phyloP scores from a whole-genome alignment of 2,888 invertebrate species.

The Drosophila acutilabella region DNA sequence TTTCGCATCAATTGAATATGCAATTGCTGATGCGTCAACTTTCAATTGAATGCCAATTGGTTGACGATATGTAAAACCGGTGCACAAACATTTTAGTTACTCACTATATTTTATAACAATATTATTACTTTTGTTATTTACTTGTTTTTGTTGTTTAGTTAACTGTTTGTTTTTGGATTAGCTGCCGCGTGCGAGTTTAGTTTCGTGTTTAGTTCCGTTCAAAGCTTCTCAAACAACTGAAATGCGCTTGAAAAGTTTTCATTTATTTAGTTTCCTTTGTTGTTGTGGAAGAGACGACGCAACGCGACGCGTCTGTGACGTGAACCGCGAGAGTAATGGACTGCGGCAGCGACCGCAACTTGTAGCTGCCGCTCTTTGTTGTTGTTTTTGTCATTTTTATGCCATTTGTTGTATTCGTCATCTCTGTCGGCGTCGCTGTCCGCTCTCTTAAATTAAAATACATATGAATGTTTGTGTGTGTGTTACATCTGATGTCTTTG shows the following conservation, averaged over 20 bases:
- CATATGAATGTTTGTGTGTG: not conserved
- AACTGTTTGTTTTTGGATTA: constrained; percentile 23
- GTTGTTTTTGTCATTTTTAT: constrained; percentile 29
- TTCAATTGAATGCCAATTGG: not conserved
- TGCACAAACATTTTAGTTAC: constrained; percentile 2
- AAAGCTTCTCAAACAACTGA: constrained; percentile 76
- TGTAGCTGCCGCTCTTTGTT: constrained; percentile 35
- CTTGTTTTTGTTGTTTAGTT: constrained; percentile 30
- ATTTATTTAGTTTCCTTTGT: constrained; percentile 32
- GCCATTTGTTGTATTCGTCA: constrained; percentile 43
- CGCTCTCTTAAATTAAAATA: constrained; percentile 28
- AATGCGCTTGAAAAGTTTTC: constrained; percentile 50
- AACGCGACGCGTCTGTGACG: constrained; percentile 23
- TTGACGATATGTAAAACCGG: constrained; percentile 26
- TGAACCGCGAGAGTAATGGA: constrained; percentile 25
- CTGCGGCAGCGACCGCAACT: constrained; percentile 42
- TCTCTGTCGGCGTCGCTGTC: constrained; percentile 30
- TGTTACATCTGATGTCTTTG: constrained; percentile 16
- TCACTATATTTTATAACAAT: constrained; percentile 8
- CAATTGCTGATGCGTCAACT: constrained; percentile 8
- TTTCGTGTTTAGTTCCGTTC: constrained; percentile 52
- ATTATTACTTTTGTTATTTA: constrained; percentile 36
- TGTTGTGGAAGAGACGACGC: constrained; percentile 20
- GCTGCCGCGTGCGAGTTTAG: constrained; percentile 45
- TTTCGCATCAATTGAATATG: constrained; percentile 12